These are phyloP conservation scores for Gortyna flavago DNA, from an alignment of 2,888 invertebrate species.

Conservation along the genomic window DNA sequence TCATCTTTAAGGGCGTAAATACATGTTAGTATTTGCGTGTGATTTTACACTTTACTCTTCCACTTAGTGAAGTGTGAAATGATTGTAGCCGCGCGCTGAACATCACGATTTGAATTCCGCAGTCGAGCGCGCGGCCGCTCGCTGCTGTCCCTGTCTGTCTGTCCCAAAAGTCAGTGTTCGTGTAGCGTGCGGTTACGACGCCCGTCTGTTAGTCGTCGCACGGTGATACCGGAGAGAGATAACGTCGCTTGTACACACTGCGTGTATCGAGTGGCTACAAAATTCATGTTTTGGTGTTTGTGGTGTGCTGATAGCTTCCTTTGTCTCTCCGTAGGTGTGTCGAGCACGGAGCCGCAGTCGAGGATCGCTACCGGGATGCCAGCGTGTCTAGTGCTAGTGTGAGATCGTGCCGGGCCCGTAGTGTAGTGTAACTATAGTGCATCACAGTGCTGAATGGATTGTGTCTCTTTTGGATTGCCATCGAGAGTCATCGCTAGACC, in stretches of 20 bases:
- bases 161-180: conserved; percentile 82
- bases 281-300: conserved; percentile 78
- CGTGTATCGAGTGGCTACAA: conserved; percentile 73
- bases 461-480: conserved; percentile 88
- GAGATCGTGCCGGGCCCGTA: conserved; percentile 83
- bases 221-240: conserved; percentile 26
- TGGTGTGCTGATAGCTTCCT: conserved; percentile 79
- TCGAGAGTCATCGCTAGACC: conserved; percentile 86
- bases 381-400: conserved; percentile 88
- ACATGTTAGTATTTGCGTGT: conserved; percentile 78
- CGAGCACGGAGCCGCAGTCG: conserved; percentile 67
- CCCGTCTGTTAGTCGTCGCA: conserved; percentile 66
- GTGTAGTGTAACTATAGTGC: conserved; percentile 89
- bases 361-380: conserved; percentile 82
- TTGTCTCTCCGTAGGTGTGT: conserved; percentile 86
- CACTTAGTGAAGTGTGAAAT: conserved; percentile 86
- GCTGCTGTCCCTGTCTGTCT: conserved; percentile 33
- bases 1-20: conserved; percentile 63
- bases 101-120: conserved; percentile 79
- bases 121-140: conserved; percentile 60
- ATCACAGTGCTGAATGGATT: conserved; percentile 87
- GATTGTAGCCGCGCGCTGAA: conserved; percentile 77
- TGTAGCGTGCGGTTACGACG: conserved; percentile 72
- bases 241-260: conserved; percentile 58
- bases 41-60: conserved; percentile 84